Evolutionary conservation across 35 echinoderm and acorn worm species (phyloP).

Genomic region (Eucidaris tribuloides): DNA sequence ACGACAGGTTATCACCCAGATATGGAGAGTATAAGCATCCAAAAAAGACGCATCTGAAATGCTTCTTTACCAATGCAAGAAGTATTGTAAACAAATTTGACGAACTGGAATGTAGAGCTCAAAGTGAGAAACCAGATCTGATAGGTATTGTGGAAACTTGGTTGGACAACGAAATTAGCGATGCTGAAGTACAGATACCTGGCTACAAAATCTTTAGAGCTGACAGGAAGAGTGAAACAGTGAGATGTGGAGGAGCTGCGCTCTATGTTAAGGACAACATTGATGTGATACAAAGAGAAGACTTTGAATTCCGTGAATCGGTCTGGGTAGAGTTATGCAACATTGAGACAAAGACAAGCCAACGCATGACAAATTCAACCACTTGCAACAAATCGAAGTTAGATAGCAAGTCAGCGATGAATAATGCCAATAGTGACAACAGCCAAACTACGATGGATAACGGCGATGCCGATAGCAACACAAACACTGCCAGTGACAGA

Average conservation of each 20-base stretch:
- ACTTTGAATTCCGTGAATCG: background rate
- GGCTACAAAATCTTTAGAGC: conserved; percentile 11
- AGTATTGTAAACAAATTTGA: conserved; percentile 27
- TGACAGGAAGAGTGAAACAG: background rate
- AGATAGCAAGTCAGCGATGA: no score
- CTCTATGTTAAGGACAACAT: conserved; percentile 22
- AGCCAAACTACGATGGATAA: background rate
- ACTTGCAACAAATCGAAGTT: no score
- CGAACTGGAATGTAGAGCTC: background rate
- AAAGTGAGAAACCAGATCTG: conserved; percentile 32
- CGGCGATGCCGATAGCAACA: background rate
- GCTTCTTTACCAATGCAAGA: conserved; percentile 16
- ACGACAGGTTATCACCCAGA: background rate
- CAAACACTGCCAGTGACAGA: background rate
- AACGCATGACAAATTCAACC: no score
- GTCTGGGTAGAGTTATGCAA: background rate
- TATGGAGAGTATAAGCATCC: background rate
- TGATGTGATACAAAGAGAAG: background rate
- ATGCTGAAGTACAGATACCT: conserved; percentile 25
- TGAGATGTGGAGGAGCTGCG: background rate
- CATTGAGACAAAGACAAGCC: background rate
- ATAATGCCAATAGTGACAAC: background rate
- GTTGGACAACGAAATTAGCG: background rate
- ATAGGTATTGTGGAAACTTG: conserved; percentile 39
- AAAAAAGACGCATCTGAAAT: background rate